Conservation (phyloP, 2,888 invertebrate species). For the Cephus pygmeus region DNA sequence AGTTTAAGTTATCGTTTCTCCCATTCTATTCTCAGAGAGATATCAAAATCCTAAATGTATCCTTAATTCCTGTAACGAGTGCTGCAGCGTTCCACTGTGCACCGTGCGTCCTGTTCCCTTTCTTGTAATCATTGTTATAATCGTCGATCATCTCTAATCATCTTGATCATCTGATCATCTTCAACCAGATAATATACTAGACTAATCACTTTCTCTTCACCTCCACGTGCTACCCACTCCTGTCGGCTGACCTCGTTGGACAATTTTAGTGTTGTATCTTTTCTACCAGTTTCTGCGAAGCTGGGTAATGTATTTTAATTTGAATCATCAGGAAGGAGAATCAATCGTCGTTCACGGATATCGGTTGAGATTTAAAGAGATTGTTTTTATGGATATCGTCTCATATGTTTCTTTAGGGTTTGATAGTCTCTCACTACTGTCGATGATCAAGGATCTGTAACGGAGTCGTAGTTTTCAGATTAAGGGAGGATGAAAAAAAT, state of each 20-base stretch:
- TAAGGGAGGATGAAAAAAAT: constrained; percentile 8
- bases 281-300: constrained; percentile 21
- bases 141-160: not conserved
- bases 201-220: constrained; percentile 11
- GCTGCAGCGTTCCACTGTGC: not conserved
- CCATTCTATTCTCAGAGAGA: not conserved
- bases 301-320: constrained; percentile 43
- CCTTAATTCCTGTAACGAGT: not conserved
- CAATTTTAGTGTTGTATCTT: constrained; percentile 7
- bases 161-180: not conserved
- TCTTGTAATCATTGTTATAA: not conserved
- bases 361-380: constrained; percentile 36
- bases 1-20: not conserved
- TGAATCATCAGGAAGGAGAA: constrained; percentile 16
- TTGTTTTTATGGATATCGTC: not conserved
- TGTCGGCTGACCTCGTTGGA: constrained; percentile 8
- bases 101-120: not conserved
- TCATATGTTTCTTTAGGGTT: not conserved
- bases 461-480: not conserved
- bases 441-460: not conserved
- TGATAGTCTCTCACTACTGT: not conserved
- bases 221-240: constrained; percentile 25
- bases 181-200: not conserved
- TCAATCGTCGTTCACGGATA: constrained; percentile 26
- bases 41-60: not conserved